Conservation (phyloP, 2,113 vertebrate species). For the Hemichromis elongatus region DNA sequence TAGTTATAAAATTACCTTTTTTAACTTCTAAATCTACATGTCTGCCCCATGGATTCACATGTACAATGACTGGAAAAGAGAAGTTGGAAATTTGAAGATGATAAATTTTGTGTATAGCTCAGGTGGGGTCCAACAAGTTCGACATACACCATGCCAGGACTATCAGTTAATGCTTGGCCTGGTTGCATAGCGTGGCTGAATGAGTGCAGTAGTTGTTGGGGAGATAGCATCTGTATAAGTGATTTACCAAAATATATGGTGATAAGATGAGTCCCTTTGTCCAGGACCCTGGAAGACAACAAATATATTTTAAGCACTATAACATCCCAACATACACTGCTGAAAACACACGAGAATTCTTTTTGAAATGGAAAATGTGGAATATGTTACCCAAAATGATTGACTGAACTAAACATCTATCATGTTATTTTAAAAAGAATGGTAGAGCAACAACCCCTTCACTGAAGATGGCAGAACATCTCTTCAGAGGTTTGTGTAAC, state of each 20-base stretch:
- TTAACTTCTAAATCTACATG: neutral
- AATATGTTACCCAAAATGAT: neutral
- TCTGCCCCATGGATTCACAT: neutral
- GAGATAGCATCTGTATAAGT: neutral
- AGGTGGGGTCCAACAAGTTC: neutral
- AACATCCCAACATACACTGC: neutral
- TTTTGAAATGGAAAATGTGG: neutral
- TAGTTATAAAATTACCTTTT: neutral
- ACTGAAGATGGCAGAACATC: neutral
- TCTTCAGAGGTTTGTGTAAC: neutral
- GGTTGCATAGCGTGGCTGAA: neutral
- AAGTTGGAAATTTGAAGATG: neutral
- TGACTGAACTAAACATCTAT: neutral
- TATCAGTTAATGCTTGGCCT: neutral
- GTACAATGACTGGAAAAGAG: neutral
- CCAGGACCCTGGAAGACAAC: neutral
- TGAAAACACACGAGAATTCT: neutral
- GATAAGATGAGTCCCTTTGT: neutral
- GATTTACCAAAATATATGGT: neutral
- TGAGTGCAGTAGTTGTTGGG: neutral
- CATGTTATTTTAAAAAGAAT: neutral
- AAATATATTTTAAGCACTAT: neutral
- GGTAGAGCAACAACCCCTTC: neutral
- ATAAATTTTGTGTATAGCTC: neutral
- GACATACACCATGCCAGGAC: neutral